These are phyloP conservation scores for Digitonthophagus gazella DNA, from an alignment of 2,888 invertebrate species.

Conservation along the genomic window DNA sequence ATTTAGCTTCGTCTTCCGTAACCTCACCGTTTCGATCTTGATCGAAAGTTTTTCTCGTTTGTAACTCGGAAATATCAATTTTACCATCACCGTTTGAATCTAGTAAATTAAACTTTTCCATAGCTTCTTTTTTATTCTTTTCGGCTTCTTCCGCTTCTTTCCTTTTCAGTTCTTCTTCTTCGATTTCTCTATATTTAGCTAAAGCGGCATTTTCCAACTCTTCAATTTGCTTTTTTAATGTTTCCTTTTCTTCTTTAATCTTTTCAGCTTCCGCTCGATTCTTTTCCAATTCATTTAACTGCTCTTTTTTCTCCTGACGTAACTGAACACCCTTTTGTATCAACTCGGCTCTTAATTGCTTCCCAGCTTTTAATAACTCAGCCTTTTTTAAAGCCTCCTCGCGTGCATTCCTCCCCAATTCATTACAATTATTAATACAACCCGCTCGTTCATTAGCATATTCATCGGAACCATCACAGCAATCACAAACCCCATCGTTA, in stretches of 20 bases:
- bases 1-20: constrained; percentile 80
- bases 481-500: constrained; percentile 94
- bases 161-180: constrained; percentile 62
- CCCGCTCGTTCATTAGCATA: constrained; percentile 59
- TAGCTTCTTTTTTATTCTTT: constrained; percentile 62
- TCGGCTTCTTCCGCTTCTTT: constrained; percentile 60
- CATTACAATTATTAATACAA: constrained; percentile 78
- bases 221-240: constrained; percentile 70
- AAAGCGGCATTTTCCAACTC: constrained; percentile 72
- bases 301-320: constrained; percentile 69
- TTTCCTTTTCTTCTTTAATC: constrained; percentile 74
- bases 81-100: constrained; percentile 81
- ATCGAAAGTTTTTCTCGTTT: constrained; percentile 77
- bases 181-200: constrained; percentile 70
- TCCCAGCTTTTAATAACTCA: constrained; percentile 77
- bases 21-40: constrained; percentile 86
- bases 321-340: constrained; percentile 62
- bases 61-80: constrained; percentile 67
- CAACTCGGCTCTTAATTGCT: constrained; percentile 69
- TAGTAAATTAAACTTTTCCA: constrained; percentile 70
- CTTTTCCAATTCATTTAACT: constrained; percentile 67
- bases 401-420: constrained; percentile 74
- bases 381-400: constrained; percentile 70
- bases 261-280: constrained; percentile 76
- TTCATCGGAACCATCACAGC: constrained; percentile 86